Base-by-base conservation (phyloP, 2,888 invertebrate species). In the Lycophotia porphyrea region DNA sequence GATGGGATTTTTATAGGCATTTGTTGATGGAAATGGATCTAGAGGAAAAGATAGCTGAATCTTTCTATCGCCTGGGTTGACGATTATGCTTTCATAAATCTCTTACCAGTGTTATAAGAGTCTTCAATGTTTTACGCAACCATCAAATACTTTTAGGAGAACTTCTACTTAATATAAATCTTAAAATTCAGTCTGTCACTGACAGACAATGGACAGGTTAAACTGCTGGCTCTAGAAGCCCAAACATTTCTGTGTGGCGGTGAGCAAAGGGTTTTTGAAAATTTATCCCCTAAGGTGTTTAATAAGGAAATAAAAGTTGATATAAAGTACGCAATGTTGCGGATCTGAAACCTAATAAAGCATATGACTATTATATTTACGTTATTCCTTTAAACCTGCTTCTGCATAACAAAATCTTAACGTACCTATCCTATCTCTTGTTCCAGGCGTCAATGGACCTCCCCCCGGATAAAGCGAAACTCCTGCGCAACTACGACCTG, bases 391-490 rank as follows among this genome's bases (percentile, higher is more conserved):
- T 24, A 36, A n/a, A n/a, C 15, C 31, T 39, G 1, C 9, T 18
- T 15, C 21, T n/a, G 39, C 34, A 8, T 42, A 0, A 31, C 8
- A 52, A 63, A 65, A 34, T n/a, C 1, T 36, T 76, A 65, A 71
- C 13, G 0, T 47, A 71, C 13, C 0, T 47, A 39, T 27, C 31
- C 0, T 39, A 21, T 78, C 49, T 67, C 84, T 89, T 82, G 78
- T 97, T 98, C 13, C 97, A 99, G 99, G 99, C 99, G 72, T 99
- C 99, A 81, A 99, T 99, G 99, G 99, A 99, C 95, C 97, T 99
- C 88, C 99, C 99, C 36, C 99, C 99, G 52, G 99, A 99, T 96
- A 99, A 99, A 96, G 99, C 99, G 90, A 99, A 99, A 96, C 97
- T 99, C 58, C 97, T 99, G 85, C 98, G 98, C 90, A 98, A 98